Conservation (phyloP, 2,113 vertebrate genomes). For the Malurus elegans region DNA sequence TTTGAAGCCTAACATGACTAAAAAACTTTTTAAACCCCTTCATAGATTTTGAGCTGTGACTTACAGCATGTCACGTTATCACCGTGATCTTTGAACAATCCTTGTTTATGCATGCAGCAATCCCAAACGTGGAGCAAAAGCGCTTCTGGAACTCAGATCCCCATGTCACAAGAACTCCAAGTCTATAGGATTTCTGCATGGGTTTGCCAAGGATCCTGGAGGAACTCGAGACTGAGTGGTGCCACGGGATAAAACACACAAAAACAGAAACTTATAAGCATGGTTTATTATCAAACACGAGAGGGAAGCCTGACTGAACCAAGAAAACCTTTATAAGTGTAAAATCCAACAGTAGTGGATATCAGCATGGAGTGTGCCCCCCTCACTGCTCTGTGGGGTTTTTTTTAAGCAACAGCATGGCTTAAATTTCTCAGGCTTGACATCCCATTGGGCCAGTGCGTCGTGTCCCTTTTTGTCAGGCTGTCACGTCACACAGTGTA, state of each 20-base stretch:
- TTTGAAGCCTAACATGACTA: background rate
- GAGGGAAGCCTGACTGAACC: background rate
- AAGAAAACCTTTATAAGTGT: background rate
- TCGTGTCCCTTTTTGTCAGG: slow-evolving; percentile 75
- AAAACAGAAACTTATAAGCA: background rate
- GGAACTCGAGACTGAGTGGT: background rate
- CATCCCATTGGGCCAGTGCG: slow-evolving; percentile 71
- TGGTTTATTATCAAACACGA: background rate
- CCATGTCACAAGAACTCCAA: background rate
- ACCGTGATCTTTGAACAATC: background rate
- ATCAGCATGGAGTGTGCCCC: background rate
- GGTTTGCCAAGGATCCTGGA: background rate
- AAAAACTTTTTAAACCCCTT: background rate
- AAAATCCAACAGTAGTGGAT: background rate
- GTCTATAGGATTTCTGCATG: background rate
- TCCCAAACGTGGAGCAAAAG: background rate
- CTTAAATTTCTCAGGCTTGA: slow-evolving; percentile 70
- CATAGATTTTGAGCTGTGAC: background rate
- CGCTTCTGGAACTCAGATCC: background rate
- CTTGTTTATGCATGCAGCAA: background rate
- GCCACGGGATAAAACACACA: background rate
- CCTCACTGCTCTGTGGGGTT: accelerated
- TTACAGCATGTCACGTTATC: background rate
- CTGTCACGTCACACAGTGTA: slow-evolving; percentile 75
- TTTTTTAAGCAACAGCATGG: background rate